Conservation (phyloP, 2,797 vertebrate genomes). For the Paedocypris micromegethes region DNA sequence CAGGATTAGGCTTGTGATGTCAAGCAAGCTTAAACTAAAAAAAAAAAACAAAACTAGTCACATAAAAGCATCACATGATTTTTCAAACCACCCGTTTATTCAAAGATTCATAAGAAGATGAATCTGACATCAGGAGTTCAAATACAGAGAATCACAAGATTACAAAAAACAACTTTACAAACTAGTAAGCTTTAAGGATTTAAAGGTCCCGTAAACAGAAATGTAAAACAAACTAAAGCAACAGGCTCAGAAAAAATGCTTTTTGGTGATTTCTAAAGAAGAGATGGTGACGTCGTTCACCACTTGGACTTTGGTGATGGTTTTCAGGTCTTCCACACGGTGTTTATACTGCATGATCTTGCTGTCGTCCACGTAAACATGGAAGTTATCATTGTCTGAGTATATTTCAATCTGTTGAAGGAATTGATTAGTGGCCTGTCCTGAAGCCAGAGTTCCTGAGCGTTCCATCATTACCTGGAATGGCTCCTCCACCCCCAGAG, state of each 20-base stretch:
- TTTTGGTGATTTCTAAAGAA: conserved; percentile 68
- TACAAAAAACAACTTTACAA: conserved; percentile 8
- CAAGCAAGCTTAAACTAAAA: no score
- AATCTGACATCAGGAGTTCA: conserved; percentile 18
- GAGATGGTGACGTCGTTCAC: conserved; percentile 67
- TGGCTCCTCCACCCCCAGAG: conserved; percentile 61
- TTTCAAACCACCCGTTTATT: conserved; percentile 39
- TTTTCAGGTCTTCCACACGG: conserved; percentile 62
- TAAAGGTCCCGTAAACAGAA: conserved; percentile 29
- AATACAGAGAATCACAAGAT: conserved; percentile 10
- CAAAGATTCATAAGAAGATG: conserved; percentile 22
- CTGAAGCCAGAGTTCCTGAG: neutral
- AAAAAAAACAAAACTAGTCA: neutral
- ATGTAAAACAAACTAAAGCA: conserved; percentile 33
- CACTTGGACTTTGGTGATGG: conserved; percentile 69
- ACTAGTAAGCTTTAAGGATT: conserved; percentile 10
- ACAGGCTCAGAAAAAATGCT: conserved; percentile 46
- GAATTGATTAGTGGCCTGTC: neutral
- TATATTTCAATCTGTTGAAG: conserved; percentile 70
- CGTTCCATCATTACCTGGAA: conserved; percentile 66
- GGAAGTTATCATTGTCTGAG: conserved; percentile 69
- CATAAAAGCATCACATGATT: neutral
- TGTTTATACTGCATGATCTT: conserved; percentile 70
- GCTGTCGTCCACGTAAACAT: conserved; percentile 65
- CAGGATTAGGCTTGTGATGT: no score